phyloP scores from a whole-genome alignment of 2,797 vertebrate species.

The Ctenopoma multispine region DNA sequence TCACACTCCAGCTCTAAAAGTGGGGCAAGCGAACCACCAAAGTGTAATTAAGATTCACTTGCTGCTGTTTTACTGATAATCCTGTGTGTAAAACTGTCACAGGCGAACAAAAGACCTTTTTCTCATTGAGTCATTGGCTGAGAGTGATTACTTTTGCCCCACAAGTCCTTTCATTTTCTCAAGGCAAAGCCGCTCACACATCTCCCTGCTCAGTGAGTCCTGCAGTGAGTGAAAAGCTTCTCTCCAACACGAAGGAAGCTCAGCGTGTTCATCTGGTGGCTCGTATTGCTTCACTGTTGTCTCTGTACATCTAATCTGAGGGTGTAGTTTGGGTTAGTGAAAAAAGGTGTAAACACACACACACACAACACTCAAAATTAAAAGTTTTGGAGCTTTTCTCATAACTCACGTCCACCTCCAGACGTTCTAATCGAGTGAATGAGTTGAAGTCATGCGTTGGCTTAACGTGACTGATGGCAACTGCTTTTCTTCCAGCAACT shows the following conservation, averaged over 20 bases:
- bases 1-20: conserved; percentile 39
- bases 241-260: conserved; percentile 49
- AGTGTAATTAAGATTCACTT: conserved; percentile 79
- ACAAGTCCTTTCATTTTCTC: conserved; percentile 68
- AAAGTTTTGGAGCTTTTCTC: background rate
- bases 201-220: conserved; percentile 37
- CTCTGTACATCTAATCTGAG: conserved; percentile 23
- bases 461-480: conserved; percentile 43
- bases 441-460: conserved; percentile 9
- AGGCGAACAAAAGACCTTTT: conserved; percentile 70
- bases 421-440: conserved; percentile 14
- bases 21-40: conserved; percentile 62
- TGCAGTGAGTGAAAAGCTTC: conserved; percentile 45
- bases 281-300: conserved; percentile 24
- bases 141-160: conserved; percentile 69
- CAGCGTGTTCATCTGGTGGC: conserved; percentile 34
- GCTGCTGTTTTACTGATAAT: conserved; percentile 77
- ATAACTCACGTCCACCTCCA: background rate
- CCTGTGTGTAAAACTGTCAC: conserved; percentile 73
- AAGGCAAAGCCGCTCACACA: conserved; percentile 49
- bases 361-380: too few relatives aligned
- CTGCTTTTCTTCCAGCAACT: conserved; percentile 63
- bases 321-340: conserved; percentile 1
- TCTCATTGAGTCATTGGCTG: conserved; percentile 62
- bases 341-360: background rate